Conservation (phyloP, 92 coral and sea anemone genomes). For the Micromussa lordhowensis region DNA sequence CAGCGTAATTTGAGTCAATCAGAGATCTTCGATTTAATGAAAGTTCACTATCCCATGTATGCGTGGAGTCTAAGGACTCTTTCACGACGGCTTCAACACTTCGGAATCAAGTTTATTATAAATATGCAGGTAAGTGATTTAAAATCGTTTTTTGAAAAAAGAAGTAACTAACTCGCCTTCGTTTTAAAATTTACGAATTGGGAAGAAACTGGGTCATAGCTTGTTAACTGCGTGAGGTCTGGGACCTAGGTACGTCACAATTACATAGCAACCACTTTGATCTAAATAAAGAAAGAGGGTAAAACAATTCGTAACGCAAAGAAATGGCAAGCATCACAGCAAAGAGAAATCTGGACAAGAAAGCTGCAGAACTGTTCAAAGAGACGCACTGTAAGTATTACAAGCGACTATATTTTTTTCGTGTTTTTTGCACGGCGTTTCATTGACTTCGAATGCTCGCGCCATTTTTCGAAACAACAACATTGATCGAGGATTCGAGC, state of each 20-base stretch:
- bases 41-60: too few relatives aligned
- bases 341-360: slow-evolving; percentile 88
- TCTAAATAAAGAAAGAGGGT: not conserved
- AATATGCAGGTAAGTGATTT: too few relatives aligned
- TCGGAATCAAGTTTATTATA: too few relatives aligned
- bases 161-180: too few relatives aligned
- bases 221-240: not conserved
- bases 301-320: not conserved
- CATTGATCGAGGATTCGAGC: not conserved
- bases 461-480: slow-evolving; percentile 17
- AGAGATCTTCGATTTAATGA: too few relatives aligned
- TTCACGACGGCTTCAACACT: too few relatives aligned
- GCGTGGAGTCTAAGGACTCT: too few relatives aligned
- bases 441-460: not conserved
- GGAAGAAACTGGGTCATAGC: not conserved
- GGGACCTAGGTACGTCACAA: slow-evolving; percentile 59
- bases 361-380: slow-evolving; percentile 79
- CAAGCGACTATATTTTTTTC: too few relatives aligned
- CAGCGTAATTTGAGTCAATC: too few relatives aligned
- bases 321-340: slow-evolving; percentile 88
- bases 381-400: slow-evolving; percentile 89
- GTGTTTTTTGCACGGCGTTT: not conserved
- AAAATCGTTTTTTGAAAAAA: too few relatives aligned
- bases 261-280: slow-evolving; percentile 63
- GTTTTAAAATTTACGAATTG: too few relatives aligned